Base-by-base conservation (phyloP, 1,140 invertebrate species). In the Panonychus citri region DNA sequence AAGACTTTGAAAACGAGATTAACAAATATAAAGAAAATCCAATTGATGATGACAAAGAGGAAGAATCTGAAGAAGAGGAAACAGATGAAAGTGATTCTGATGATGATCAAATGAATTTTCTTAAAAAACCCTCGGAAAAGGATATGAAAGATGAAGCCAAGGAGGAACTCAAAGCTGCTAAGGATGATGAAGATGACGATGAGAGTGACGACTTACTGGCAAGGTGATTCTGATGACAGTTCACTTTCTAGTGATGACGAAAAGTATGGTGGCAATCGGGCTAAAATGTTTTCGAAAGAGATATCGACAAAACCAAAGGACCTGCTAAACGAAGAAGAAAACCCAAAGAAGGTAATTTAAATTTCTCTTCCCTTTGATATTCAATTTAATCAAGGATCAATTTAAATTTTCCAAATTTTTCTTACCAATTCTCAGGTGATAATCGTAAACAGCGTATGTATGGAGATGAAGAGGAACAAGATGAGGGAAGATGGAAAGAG, bases 1-100 rank as follows among this genome's bases (percentile, higher is more conserved):
- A 93, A 69, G 73, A 93, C 58, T 94, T 91, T 75, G 90, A 97
- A 63, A 76, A 78, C 28, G 86, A 93, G 59, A 77, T 95, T 52
- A 69, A 72, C 0, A 80, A 79, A 58, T 95, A 93, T 67, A 75
- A 85, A 54, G 86, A 88, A 67, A 86, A 88, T 69, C 88, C 88
- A 43, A 75, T 81, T 58, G 80, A 81, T 37, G 82, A 87, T 64
- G 84, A 85, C 63, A 83, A 86, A 62, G 66, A n/a, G n/a, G n/a
- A 34, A 34, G 82, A 83, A 51, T 71, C 73, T 37, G 64, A 62
- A 13, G 66, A 69, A 46, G 82, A 83, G 49, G 70, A 73, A 48
- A 59, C 58, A 13, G 62, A 53, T 19, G 53, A 60, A 46, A n/a
- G 12, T 24, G 48, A 28, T 24, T 66, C 65, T 34, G 69, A 69